phyloP scores from a whole-genome alignment of 2,797 vertebrate species.

The Sebastes reedi region DNA sequence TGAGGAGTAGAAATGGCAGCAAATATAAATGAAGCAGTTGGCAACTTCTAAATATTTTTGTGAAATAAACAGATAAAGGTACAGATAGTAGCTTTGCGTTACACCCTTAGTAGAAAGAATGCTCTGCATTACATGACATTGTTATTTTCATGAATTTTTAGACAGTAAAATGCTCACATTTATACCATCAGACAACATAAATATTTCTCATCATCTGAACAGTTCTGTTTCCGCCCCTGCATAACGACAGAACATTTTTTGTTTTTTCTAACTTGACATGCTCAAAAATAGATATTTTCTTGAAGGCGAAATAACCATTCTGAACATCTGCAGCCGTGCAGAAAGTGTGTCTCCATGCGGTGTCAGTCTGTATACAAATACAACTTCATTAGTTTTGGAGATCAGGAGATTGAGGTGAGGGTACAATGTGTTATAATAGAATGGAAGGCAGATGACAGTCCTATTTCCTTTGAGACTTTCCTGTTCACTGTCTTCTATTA shows the following conservation, averaged over 20 bases:
- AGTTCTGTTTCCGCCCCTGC: neutral
- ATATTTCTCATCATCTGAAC: neutral
- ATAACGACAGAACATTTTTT: neutral
- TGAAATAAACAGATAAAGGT: neutral
- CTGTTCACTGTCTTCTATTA: slow-evolving; percentile 63
- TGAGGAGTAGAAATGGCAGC: no score
- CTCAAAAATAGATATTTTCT: slow-evolving; percentile 45
- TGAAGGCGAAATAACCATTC: slow-evolving; percentile 27
- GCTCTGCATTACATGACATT: neutral
- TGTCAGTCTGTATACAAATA: slow-evolving; percentile 64
- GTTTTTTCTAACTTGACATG: neutral
- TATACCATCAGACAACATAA: neutral
- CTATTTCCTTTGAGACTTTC: slow-evolving; percentile 68
- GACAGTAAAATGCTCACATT: neutral
- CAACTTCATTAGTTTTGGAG: slow-evolving; percentile 70
- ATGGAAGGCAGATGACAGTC: slow-evolving; percentile 59
- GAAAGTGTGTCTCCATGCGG: slow-evolving; percentile 20
- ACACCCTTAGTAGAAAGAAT: neutral
- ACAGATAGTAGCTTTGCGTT: neutral
- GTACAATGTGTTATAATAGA: slow-evolving; percentile 56
- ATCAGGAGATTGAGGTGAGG: slow-evolving; percentile 60
- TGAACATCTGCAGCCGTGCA: slow-evolving; percentile 11
- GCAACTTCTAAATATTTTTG: neutral
- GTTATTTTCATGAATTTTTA: neutral
- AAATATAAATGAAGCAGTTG: no score